Percentiles rank a stretch among this genome's conserved stretches.
phyloP scores from a whole-genome alignment of 1,140 invertebrate species.

The Amyelois transitella region DNA sequence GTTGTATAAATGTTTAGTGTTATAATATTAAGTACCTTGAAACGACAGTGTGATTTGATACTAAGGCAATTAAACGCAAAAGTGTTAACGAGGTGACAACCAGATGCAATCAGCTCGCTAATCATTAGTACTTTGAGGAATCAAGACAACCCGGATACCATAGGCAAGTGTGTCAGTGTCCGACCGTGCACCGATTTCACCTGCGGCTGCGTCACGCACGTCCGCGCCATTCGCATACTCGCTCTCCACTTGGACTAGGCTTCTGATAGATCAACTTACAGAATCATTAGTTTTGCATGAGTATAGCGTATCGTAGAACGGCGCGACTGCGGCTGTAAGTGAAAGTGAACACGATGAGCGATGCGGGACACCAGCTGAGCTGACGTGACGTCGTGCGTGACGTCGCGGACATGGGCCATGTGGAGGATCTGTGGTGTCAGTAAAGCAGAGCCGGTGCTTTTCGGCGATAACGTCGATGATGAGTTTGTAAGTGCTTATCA shows the following conservation, averaged over 20 bases:
- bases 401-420: conserved; percentile 64
- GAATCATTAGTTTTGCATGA: conserved; percentile 49
- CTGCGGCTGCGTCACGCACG: conserved; percentile 60
- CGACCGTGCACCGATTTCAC: conserved; percentile 55
- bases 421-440: conserved; percentile 68
- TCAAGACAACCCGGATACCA: conserved; percentile 47
- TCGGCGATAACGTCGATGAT: conserved; percentile 46
- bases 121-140: conserved; percentile 8
- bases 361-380: conserved; percentile 43
- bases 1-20: not conserved
- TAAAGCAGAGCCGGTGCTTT: conserved; percentile 59
- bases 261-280: conserved; percentile 48
- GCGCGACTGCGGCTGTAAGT: conserved; percentile 28
- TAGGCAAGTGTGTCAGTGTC: conserved; percentile 53
- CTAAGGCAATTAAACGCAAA: conserved; percentile 5
- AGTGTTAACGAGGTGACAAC: conserved; percentile 14
- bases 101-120: not conserved
- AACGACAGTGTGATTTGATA: conserved; percentile 8
- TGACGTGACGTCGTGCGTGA: conserved; percentile 45
- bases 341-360: conserved; percentile 61
- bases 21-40: not conserved
- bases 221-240: conserved; percentile 38
- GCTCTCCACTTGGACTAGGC: conserved; percentile 27
- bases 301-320: conserved; percentile 16
- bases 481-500: conserved; percentile 53